phyloP scores from a whole-genome alignment of 2,113 vertebrate genomes.

The Chaenogobius annularis region DNA sequence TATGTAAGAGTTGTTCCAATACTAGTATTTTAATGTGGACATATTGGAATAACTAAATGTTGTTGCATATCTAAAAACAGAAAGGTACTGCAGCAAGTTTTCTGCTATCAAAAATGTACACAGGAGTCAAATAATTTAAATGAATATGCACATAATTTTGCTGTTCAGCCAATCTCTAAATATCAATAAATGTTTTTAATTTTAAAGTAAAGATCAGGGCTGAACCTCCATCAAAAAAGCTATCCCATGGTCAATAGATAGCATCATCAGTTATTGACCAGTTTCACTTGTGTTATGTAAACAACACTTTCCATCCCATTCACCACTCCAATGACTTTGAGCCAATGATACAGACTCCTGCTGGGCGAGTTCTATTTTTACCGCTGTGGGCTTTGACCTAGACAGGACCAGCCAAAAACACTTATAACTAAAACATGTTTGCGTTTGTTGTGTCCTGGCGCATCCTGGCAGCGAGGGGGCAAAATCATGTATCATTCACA shows the following conservation, averaged over 20 bases:
- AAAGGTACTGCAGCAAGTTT: too few relatives aligned
- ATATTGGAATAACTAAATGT: too few relatives aligned
- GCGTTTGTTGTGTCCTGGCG: slow-evolving; percentile 3
- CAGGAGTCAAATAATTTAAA: too few relatives aligned
- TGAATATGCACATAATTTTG: too few relatives aligned
- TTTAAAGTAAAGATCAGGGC: background rate
- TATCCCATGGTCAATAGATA: background rate
- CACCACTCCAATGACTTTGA: slow-evolving; percentile 1
- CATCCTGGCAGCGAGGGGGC: background rate
- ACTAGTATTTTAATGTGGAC: too few relatives aligned
- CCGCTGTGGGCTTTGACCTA: background rate
- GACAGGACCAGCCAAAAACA: slow-evolving; percentile 10
- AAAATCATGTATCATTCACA: slow-evolving; percentile 8
- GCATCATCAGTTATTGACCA: background rate
- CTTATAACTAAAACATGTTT: slow-evolving; percentile 5
- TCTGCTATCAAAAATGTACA: too few relatives aligned
- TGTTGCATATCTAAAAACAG: too few relatives aligned
- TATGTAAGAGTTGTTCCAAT: too few relatives aligned
- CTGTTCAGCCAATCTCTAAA: too few relatives aligned
- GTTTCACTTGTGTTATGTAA: background rate
- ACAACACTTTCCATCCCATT: background rate
- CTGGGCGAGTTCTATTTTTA: background rate
- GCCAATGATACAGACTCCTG: background rate
- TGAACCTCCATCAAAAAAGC: background rate
- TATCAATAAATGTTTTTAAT: background rate